These are phyloP conservation scores for Amphilophus citrinellus DNA, from an alignment of 2,113 vertebrate species.

Conservation along the genomic window DNA sequence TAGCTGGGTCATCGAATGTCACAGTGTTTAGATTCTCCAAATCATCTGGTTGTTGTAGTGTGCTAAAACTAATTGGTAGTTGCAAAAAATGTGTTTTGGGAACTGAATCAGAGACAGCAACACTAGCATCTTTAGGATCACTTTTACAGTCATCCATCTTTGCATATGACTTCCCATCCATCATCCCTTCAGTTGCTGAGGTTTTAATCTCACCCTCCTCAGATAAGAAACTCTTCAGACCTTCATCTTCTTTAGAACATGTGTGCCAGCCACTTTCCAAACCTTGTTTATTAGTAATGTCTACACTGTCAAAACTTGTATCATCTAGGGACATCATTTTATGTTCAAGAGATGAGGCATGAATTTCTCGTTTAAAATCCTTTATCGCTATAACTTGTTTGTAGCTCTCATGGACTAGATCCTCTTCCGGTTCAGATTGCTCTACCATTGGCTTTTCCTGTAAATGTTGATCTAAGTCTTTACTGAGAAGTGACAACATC, in stretches of 20 bases:
- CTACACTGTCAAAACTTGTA: background rate
- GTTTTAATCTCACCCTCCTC: slow-evolving; percentile 13
- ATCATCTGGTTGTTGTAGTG: slow-evolving; percentile 80
- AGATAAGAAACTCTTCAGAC: slow-evolving; percentile 5
- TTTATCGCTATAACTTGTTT: background rate
- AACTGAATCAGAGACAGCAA: background rate
- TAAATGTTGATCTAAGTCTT: slow-evolving; percentile 72
- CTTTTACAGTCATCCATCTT: background rate
- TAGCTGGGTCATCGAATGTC: slow-evolving; percentile 82
- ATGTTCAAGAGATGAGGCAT: background rate
- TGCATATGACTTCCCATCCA: slow-evolving; percentile 8
- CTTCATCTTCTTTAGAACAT: slow-evolving; percentile 20
- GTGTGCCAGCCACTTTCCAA: slow-evolving; percentile 20
- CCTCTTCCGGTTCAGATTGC: slow-evolving; percentile 36
- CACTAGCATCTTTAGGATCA: slow-evolving; percentile 3
- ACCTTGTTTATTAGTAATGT: background rate
- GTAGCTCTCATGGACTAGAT: slow-evolving; percentile 51
- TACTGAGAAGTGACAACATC: slow-evolving; percentile 74
- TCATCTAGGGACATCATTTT: background rate
- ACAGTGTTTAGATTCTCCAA: slow-evolving; percentile 82
- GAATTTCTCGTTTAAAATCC: slow-evolving; percentile 54
- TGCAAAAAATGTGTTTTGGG: slow-evolving; percentile 22
- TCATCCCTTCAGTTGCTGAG: background rate
- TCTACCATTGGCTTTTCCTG: slow-evolving; percentile 41
- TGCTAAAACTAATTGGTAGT: slow-evolving; percentile 76